These are phyloP conservation scores for Zygogramma bicolorata DNA, from an alignment of 2,888 invertebrate species.

Conservation along the genomic window DNA sequence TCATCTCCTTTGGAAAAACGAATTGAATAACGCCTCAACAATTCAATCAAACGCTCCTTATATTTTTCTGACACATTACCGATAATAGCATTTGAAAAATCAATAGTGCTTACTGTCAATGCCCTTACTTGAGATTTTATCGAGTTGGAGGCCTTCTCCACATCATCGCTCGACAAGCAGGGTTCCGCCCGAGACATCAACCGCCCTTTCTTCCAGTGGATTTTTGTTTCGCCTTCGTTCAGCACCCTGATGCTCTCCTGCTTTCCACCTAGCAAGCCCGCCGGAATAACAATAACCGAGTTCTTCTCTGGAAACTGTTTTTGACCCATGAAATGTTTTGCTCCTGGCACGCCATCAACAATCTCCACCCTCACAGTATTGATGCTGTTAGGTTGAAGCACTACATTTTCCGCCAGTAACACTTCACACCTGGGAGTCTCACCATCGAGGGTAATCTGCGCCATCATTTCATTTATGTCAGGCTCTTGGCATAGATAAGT, in stretches of 20 bases:
- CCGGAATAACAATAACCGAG: neutral
- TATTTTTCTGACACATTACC: neutral
- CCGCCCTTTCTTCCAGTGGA: neutral
- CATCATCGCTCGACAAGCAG: neutral
- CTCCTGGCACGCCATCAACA: neutral
- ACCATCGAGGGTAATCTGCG: neutral
- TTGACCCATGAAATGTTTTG: neutral
- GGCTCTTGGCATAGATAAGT: neutral
- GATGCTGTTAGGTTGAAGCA: neutral
- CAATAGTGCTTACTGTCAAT: neutral
- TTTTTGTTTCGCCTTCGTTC: neutral
- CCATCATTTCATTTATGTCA: slow-evolving; percentile 6
- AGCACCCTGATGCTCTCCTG: neutral
- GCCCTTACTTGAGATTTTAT: neutral
- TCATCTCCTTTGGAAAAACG: slow-evolving; percentile 17
- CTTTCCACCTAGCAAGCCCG: neutral
- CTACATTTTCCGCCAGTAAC: slow-evolving; percentile 4
- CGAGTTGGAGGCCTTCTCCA: neutral
- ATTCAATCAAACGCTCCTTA: neutral
- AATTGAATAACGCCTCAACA: neutral
- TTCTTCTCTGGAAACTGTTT: neutral
- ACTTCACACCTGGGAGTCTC: neutral
- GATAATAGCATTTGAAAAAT: neutral
- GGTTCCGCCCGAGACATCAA: slow-evolving; percentile 1
- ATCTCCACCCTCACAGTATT: neutral